Conservation (phyloP, 2,113 vertebrate species). For the Bettongia penicillata region DNA sequence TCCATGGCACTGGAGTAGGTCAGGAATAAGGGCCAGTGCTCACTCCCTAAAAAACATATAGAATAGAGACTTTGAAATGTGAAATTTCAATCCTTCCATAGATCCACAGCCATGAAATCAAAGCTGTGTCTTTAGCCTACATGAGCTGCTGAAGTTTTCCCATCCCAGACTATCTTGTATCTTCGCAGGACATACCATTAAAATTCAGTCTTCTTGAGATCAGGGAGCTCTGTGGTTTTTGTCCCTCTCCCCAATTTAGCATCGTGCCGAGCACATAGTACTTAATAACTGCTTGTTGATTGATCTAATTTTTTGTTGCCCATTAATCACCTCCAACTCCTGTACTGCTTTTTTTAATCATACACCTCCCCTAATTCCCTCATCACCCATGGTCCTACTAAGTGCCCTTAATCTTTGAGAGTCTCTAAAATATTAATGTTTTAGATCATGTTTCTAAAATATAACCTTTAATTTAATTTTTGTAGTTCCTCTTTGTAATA, state of each 20-base stretch:
- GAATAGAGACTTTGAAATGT: not conserved
- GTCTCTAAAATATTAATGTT: not conserved
- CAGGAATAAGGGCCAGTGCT: not conserved
- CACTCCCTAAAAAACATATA: not conserved
- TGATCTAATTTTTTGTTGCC: not conserved
- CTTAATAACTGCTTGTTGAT: not conserved
- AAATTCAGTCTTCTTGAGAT: not conserved
- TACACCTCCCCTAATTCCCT: not conserved
- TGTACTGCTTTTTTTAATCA: not conserved
- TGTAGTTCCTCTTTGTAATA: not conserved
- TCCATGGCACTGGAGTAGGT: not conserved
- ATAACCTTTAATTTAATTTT: not conserved
- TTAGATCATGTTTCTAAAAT: not conserved
- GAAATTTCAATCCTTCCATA: not conserved
- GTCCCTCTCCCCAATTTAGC: not conserved
- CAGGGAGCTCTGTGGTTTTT: not conserved
- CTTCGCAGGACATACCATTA: not conserved
- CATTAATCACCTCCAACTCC: not conserved
- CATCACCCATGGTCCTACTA: not conserved
- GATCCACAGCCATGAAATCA: not conserved
- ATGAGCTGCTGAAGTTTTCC: not conserved
- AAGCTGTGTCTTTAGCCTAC: accelerated
- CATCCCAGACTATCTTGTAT: not conserved
- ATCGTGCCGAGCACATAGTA: not conserved
- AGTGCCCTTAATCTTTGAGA: not conserved